Conservation (phyloP, 2,888 invertebrate genomes). For the Drosophila testacea region DNA sequence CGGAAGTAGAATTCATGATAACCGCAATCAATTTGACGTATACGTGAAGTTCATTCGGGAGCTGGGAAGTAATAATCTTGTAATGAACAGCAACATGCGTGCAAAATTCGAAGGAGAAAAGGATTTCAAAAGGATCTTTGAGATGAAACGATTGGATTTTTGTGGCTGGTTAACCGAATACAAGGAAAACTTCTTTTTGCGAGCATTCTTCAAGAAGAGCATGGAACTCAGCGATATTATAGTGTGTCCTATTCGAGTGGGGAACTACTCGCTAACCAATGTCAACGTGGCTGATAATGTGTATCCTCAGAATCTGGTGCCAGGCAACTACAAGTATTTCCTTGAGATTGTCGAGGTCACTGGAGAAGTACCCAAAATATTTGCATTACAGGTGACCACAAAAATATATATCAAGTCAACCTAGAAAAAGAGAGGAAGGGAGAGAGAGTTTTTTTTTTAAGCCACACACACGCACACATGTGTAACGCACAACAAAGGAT, state of each 20-base stretch:
- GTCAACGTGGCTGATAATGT: slow-evolving; percentile 43
- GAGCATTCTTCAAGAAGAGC: slow-evolving; percentile 47
- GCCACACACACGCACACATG: slow-evolving; percentile 1
- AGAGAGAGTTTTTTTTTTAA: background rate
- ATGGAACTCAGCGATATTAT: slow-evolving; percentile 36
- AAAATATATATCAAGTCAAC: slow-evolving; percentile 27
- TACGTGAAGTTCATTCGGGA: slow-evolving; percentile 33
- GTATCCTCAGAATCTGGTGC: slow-evolving; percentile 27
- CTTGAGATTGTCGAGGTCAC: slow-evolving; percentile 59
- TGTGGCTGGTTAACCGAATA: slow-evolving; percentile 58
- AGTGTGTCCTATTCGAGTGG: slow-evolving; percentile 52
- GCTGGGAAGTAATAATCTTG: slow-evolving; percentile 62
- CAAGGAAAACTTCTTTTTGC: slow-evolving; percentile 29
- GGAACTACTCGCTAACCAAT: slow-evolving; percentile 53
- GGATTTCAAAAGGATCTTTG: slow-evolving; percentile 40
- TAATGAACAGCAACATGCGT: slow-evolving; percentile 59
- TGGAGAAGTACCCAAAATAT: slow-evolving; percentile 62
- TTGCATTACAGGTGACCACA: slow-evolving; percentile 64
- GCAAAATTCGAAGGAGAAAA: background rate
- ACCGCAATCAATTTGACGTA: slow-evolving; percentile 53
- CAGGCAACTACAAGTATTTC: slow-evolving; percentile 62
- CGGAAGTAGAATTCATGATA: slow-evolving; percentile 18
- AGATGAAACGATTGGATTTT: slow-evolving; percentile 54
- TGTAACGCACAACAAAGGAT: slow-evolving; percentile 46
- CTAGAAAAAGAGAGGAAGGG: background rate